Conservation (phyloP, 2,113 vertebrate genomes). For the Beaufortia kweichowensis region DNA sequence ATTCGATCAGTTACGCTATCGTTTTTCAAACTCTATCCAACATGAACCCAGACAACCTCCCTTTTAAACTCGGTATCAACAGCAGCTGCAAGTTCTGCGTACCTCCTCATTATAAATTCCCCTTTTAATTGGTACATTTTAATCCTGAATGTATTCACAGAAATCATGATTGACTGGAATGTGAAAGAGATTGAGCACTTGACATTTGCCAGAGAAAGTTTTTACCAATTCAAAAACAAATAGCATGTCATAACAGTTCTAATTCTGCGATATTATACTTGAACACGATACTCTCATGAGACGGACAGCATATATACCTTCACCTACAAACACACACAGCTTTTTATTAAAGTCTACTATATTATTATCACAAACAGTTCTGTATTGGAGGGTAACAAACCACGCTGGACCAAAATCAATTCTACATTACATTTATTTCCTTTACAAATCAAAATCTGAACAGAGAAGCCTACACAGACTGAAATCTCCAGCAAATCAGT, state of each 20-base stretch:
- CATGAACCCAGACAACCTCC: background rate
- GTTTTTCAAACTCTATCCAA: conserved; percentile 17
- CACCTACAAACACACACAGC: no score
- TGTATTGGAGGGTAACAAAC: conserved; percentile 32
- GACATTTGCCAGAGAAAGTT: conserved; percentile 11
- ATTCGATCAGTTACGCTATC: conserved; percentile 57
- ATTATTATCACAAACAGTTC: conserved; percentile 57
- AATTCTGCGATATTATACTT: background rate
- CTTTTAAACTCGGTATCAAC: background rate
- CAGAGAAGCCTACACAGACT: background rate
- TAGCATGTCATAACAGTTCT: background rate
- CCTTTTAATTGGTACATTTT: conserved; percentile 43
- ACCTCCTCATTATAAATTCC: conserved; percentile 14
- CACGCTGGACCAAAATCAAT: conserved; percentile 32
- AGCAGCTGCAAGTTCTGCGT: conserved; percentile 5
- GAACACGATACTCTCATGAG: background rate
- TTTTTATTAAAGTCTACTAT: conserved; percentile 18
- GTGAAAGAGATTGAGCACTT: conserved; percentile 1
- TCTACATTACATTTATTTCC: conserved; percentile 34
- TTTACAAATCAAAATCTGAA: conserved; percentile 36
- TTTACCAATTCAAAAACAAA: conserved; percentile 17
- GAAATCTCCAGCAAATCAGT: background rate
- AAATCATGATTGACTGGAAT: conserved; percentile 42
- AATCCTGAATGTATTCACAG: conserved; percentile 43
- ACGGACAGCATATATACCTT: background rate